phyloP scores from a whole-genome alignment of 2,888 invertebrate species.

The Linnaemya tessellans region DNA sequence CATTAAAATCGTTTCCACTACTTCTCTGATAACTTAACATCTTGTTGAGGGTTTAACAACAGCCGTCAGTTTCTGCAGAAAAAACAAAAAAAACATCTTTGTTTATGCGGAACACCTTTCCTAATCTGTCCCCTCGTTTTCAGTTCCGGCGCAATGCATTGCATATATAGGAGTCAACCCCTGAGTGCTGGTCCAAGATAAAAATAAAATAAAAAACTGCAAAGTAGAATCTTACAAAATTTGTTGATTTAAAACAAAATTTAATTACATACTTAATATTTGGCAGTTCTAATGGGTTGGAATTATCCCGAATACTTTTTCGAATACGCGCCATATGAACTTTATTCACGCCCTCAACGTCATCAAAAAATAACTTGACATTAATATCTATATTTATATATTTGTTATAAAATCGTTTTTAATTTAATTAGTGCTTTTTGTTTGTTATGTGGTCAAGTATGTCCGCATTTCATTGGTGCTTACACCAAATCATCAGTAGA shows the following conservation, averaged over 20 bases:
- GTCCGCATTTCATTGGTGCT: too few species aligned
- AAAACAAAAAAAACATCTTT: background rate
- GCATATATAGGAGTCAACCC: too few species aligned
- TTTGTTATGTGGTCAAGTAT: too few species aligned
- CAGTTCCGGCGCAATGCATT: too few species aligned
- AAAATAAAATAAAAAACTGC: background rate
- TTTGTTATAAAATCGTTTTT: background rate
- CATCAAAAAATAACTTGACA: background rate
- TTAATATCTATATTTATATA: background rate
- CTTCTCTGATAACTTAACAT: background rate
- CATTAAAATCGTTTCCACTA: background rate
- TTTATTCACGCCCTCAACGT: background rate
- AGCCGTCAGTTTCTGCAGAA: background rate
- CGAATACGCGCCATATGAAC: constrained; percentile 1
- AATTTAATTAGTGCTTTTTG: too few species aligned
- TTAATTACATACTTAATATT: background rate
- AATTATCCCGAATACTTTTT: background rate
- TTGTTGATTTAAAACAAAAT: background rate
- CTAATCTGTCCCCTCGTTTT: too few species aligned
- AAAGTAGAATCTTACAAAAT: background rate
- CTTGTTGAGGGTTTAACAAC: background rate
- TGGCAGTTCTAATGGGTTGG: too few species aligned
- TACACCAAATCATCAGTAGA: too few species aligned
- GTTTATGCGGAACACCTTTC: background rate
- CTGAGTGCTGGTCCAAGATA: too few species aligned